A percentile compares a stretch with the other conserved stretches of the same genome.
Evolutionary conservation across 2,113 vertebrate genomes (phyloP).

Genomic region (Spizaetus ornatus): DNA sequence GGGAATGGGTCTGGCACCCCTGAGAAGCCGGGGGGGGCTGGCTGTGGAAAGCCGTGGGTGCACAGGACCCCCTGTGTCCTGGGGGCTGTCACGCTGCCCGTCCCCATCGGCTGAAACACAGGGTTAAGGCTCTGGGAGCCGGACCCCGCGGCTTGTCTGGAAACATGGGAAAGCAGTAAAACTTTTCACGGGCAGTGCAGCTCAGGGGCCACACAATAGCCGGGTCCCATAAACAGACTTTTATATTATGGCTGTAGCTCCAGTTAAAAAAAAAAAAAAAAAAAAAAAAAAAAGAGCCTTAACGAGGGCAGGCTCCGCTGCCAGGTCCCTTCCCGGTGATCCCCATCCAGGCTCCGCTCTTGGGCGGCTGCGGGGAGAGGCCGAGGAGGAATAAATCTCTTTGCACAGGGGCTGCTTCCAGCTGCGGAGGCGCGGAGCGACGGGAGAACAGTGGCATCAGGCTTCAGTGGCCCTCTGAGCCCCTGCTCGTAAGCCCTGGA

Average conservation of each 20-base stretch:
- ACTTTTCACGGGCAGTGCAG: conserved; percentile 9
- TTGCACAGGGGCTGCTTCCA: neutral
- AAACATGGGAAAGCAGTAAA: conserved; percentile 34
- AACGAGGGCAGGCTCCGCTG: neutral
- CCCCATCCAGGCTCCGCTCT: neutral
- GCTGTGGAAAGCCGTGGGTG: neutral
- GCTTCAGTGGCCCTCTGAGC: neutral
- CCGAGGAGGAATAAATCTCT: neutral
- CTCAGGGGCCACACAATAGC: neutral
- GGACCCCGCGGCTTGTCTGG: neutral
- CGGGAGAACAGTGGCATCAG: fast-evolving
- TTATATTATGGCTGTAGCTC: conserved; percentile 26
- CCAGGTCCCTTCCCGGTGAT: neutral
- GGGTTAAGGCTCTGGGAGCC: neutral
- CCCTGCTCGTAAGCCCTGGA: neutral
- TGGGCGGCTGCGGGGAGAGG: neutral
- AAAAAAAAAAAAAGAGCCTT: neutral
- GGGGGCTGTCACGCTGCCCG: neutral
- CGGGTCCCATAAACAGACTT: conserved; percentile 32
- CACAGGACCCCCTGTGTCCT: neutral
- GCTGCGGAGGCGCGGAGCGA: neutral
- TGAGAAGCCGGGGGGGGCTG: neutral
- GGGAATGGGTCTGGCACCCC: neutral
- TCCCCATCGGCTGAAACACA: neutral
- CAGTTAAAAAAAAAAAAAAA: neutral